Percentiles rank a stretch among this genome's conserved stretches.
These are phyloP conservation scores for Lamellibrachia satsuma DNA, from an alignment of 2,888 invertebrate genomes.

Conservation along the genomic window DNA sequence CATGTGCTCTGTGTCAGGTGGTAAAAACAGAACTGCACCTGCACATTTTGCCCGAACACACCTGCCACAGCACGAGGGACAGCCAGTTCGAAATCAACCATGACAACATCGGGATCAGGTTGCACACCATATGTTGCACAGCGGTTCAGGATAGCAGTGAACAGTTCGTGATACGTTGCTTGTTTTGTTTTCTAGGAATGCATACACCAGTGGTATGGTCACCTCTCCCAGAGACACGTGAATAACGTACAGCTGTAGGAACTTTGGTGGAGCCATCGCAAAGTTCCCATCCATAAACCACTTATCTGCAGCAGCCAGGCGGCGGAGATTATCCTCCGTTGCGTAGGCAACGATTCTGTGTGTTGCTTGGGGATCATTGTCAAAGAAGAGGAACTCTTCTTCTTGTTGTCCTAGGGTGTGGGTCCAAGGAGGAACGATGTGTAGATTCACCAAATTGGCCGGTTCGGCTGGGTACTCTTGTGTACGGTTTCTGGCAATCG, in stretches of 20 bases:
- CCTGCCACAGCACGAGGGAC: not conserved
- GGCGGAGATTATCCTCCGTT: too few relatives aligned
- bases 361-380: not conserved
- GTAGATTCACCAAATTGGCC: not conserved
- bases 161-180: not conserved
- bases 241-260: too few relatives aligned
- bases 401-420: not conserved
- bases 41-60: not conserved
- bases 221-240: not conserved
- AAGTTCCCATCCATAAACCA: too few relatives aligned
- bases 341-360: not conserved
- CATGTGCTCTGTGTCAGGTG: constrained; percentile 17
- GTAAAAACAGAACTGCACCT: not conserved
- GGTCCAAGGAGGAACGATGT: not conserved
- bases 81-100: not conserved
- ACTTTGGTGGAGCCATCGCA: too few relatives aligned
- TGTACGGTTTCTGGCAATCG: too few relatives aligned
- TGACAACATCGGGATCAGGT: not conserved
- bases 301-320: too few relatives aligned
- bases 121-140: not conserved
- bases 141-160: not conserved
- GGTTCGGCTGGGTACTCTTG: too few relatives aligned
- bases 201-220: not conserved
- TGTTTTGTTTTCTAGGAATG: not conserved
- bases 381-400: not conserved